Percentiles rank a stretch among this genome's conserved stretches.
These are phyloP conservation scores for Latrodectus hesperus DNA, from an alignment of 2,888 invertebrate species.

Conservation along the genomic window DNA sequence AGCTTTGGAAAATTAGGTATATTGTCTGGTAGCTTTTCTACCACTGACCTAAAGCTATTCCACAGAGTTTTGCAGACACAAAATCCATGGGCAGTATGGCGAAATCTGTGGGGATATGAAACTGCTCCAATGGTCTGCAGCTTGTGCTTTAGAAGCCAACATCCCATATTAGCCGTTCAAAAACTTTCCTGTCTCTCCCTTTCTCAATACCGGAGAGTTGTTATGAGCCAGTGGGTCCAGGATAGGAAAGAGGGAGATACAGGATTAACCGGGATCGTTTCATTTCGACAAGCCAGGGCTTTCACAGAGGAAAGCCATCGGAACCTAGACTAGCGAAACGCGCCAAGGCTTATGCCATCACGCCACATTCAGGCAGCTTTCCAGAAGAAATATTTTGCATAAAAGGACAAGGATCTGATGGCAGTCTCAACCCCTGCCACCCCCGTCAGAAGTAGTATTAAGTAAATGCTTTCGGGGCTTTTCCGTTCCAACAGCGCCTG, in stretches of 20 bases:
- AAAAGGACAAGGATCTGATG: constrained; percentile 59
- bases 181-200: constrained; percentile 12
- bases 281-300: constrained; percentile 53
- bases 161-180: constrained; percentile 59
- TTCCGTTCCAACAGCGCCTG: constrained; percentile 12
- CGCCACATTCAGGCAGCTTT: constrained; percentile 51
- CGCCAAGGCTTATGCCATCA: constrained; percentile 50
- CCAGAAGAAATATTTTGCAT: constrained; percentile 69
- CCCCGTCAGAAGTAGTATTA: constrained; percentile 46
- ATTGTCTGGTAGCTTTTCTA: too few relatives aligned
- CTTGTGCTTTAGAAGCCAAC: constrained; percentile 32
- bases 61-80: too few relatives aligned
- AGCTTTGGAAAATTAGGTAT: too few relatives aligned
- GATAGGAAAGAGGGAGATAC: constrained; percentile 34
- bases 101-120: neutral
- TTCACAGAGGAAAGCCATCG: neutral
- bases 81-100: too few relatives aligned
- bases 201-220: constrained; percentile 37
- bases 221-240: constrained; percentile 40
- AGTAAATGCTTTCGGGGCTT: constrained; percentile 50
- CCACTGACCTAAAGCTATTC: too few relatives aligned
- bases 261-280: constrained; percentile 66
- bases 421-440: neutral
- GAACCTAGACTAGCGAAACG: constrained; percentile 45
- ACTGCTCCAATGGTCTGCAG: constrained; percentile 21